Base-by-base conservation (phyloP, 1,140 invertebrate species). In the Sminthurides bifidus region DNA sequence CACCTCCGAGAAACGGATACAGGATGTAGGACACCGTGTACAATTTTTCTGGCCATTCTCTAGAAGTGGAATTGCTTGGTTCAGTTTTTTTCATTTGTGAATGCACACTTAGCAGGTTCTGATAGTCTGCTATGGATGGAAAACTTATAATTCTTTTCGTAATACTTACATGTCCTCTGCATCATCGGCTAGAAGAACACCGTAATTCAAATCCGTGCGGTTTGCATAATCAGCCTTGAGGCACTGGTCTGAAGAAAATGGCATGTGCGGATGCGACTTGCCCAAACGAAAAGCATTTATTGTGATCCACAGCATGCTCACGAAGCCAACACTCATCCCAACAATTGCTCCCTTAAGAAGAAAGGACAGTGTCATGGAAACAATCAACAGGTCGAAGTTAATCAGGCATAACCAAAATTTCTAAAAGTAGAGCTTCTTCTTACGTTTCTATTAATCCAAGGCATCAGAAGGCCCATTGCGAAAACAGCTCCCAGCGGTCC, bases 401-500 rank as follows among this genome's bases (percentile, higher is more conserved):
- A 15, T n/a, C 6, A 29, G 2, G 6, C 3, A 24, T 51, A 15
- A 46, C 29, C 12, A 46, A n/a, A n/a, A n/a, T 26, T 27, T 44
- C 0, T 33, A 29, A 33, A 57, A n/a, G n/a, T n/a, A n/a, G n/a
- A n/a, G n/a, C n/a, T n/a, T n/a, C n/a, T n/a, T n/a, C 58, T 65
- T 35, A 66, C 65, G 27, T 44, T 37, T 35, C 56, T 56, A 38
- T 74, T 74, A 27, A 71, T 65, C 64, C 69, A 73, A 0, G 73
- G 72, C 59, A 72, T 71, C 19, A 73, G 59, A 68, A 74, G 68
- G 17, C 72, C 72, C 31, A 73, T 65, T 1, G 70, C 67, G 59
- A 74, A 74, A 21, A 73, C 24, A 1, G 70, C 70, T 2, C 74
- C 65, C 26, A 64, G 45, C 3, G 62, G 62, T 37, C 62, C 71